Evolutionary conservation across 2,113 vertebrate genomes (phyloP).

Genomic region (Penelope pileata): DNA sequence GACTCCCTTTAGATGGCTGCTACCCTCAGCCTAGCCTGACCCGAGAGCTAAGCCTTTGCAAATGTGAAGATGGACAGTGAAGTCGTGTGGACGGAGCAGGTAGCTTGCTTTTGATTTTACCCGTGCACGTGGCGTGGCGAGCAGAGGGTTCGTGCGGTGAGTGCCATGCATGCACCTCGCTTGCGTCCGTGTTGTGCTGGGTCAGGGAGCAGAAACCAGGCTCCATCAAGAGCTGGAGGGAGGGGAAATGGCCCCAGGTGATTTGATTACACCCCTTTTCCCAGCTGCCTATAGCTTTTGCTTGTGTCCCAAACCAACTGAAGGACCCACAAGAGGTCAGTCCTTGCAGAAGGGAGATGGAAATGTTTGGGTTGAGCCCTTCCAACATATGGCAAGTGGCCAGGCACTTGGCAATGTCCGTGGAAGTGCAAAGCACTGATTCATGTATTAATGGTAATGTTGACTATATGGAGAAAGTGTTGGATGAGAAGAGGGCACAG

Average conservation of each 20-base stretch:
- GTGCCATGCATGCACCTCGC: background rate
- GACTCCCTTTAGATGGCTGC: constrained; percentile 43
- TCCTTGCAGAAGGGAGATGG: background rate
- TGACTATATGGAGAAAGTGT: background rate
- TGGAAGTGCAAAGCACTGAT: background rate
- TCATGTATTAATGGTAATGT: background rate
- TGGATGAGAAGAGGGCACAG: background rate
- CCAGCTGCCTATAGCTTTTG: background rate
- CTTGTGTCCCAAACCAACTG: background rate
- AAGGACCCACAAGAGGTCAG: background rate
- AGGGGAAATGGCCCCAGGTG: background rate
- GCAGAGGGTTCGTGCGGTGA: background rate
- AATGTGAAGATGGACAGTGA: constrained; percentile 58
- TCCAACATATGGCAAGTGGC: background rate
- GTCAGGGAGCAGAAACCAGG: background rate
- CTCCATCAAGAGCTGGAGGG: background rate
- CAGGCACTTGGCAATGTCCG: background rate
- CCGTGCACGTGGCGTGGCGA: background rate
- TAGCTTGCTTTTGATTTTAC: constrained; percentile 38
- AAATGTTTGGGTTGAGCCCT: background rate
- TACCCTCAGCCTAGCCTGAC: constrained; percentile 50
- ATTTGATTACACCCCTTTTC: background rate
- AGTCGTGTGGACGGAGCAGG: constrained; percentile 33
- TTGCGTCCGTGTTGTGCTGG: background rate
- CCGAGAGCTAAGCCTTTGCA: constrained; percentile 40